phyloP scores from a whole-genome alignment of 2,888 invertebrate species.

The Bruchidius siliquastri region DNA sequence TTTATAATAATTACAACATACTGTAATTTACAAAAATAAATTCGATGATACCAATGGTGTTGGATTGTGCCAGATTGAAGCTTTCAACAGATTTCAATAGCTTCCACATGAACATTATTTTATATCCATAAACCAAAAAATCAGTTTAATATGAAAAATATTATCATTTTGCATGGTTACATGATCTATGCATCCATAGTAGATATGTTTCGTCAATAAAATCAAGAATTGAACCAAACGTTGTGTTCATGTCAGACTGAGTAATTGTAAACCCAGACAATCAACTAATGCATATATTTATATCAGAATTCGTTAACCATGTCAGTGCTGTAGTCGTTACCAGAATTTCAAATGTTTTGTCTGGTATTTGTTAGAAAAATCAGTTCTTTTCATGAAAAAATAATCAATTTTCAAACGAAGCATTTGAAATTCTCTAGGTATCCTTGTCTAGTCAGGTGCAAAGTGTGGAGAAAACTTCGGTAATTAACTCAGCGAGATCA shows the following conservation, averaged over 20 bases:
- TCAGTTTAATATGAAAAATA: not conserved
- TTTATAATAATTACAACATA: too few relatives aligned
- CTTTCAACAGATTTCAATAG: not conserved
- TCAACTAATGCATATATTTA: not conserved
- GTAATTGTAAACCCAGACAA: not conserved
- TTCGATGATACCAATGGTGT: too few relatives aligned
- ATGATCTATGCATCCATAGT: not conserved
- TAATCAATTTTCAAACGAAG: conserved; percentile 4
- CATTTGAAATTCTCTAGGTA: conserved; percentile 13
- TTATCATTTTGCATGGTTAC: not conserved
- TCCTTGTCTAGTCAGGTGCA: not conserved
- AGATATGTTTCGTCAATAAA: not conserved
- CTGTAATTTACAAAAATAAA: too few relatives aligned
- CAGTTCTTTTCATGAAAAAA: conserved; percentile 22
- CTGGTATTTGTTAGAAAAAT: conserved; percentile 20
- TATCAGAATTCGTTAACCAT: conserved; percentile 15
- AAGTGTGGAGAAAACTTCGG: not conserved
- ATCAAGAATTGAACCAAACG: not conserved
- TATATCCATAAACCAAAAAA: not conserved
- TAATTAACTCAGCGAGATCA: not conserved
- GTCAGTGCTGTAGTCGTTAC: conserved; percentile 18
- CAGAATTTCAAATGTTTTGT: conserved; percentile 18
- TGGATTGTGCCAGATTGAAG: not conserved
- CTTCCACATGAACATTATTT: not conserved
- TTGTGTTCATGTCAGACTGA: not conserved